Conservation (phyloP, 2,888 invertebrate species). For the Drosophila histrio region DNA sequence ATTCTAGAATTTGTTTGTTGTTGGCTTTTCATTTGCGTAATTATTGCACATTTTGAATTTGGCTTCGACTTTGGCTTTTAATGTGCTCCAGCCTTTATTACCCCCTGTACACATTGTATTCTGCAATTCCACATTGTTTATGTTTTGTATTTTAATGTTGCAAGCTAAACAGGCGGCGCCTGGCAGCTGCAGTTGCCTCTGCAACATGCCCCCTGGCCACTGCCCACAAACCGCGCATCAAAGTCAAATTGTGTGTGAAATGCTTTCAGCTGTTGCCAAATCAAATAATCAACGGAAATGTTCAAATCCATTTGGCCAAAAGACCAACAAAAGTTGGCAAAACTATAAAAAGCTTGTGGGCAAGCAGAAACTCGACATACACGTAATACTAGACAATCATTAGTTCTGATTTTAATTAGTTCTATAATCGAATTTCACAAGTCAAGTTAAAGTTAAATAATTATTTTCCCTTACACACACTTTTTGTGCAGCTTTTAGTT, state of each 20-base stretch:
- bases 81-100: slow-evolving; percentile 41
- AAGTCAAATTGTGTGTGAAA: slow-evolving; percentile 69
- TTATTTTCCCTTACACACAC: neutral
- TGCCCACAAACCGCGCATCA: slow-evolving; percentile 44
- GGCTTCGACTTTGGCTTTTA: slow-evolving; percentile 29
- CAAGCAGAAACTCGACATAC: neutral
- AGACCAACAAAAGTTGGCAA: slow-evolving; percentile 1
- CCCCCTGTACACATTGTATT: slow-evolving; percentile 33
- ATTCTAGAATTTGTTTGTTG: slow-evolving; percentile 18
- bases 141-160: slow-evolving; percentile 70
- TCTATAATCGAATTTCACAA: slow-evolving; percentile 13
- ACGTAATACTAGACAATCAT: slow-evolving; percentile 6
- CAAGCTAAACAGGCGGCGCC: slow-evolving; percentile 47
- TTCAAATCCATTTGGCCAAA: slow-evolving; percentile 17
- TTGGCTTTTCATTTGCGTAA: slow-evolving; percentile 30
- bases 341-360: slow-evolving; percentile 6
- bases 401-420: slow-evolving; percentile 15
- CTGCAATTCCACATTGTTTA: slow-evolving; percentile 41
- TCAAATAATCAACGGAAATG: slow-evolving; percentile 63
- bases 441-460: slow-evolving; percentile 5
- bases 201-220: slow-evolving; percentile 1
- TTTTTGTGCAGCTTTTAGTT: neutral
- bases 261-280: slow-evolving; percentile 60
- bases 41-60: slow-evolving; percentile 45
- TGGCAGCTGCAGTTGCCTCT: slow-evolving; percentile 53